Conservation (phyloP, 2,888 invertebrate species). For the Napeogenes inachia region DNA sequence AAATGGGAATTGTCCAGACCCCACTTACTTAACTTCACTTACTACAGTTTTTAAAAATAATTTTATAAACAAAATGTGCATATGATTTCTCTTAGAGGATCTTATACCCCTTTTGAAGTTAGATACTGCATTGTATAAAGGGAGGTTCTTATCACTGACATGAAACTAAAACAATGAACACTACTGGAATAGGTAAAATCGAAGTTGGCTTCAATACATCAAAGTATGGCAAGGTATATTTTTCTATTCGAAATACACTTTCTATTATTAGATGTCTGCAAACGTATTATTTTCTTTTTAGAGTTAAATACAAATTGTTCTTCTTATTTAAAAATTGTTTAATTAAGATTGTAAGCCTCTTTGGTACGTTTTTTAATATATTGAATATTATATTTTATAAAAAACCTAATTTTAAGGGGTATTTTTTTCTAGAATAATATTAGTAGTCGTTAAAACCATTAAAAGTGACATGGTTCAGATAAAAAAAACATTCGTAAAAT, state of each 20-base stretch:
- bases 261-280: neutral
- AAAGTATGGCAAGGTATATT: neutral
- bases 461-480: constrained; percentile 61
- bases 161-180: constrained; percentile 37
- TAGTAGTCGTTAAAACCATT: constrained; percentile 57
- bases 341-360: neutral
- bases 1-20: neutral
- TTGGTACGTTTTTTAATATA: no score
- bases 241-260: neutral
- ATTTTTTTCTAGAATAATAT: neutral
- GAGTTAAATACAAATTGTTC: neutral
- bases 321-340: neutral
- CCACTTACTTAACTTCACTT: constrained; percentile 16
- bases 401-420: no score
- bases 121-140: constrained; percentile 33
- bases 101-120: constrained; percentile 28
- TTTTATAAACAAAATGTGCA: constrained; percentile 27
- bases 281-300: neutral
- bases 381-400: no score
- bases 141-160: constrained; percentile 37
- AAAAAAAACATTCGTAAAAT: constrained; percentile 42
- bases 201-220: neutral
- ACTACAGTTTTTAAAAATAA: no score
- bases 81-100: constrained; percentile 19
- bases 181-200: neutral